These are phyloP conservation scores for Neelides sp. DNA, from an alignment of 1,140 invertebrate genomes.

Conservation along the genomic window DNA sequence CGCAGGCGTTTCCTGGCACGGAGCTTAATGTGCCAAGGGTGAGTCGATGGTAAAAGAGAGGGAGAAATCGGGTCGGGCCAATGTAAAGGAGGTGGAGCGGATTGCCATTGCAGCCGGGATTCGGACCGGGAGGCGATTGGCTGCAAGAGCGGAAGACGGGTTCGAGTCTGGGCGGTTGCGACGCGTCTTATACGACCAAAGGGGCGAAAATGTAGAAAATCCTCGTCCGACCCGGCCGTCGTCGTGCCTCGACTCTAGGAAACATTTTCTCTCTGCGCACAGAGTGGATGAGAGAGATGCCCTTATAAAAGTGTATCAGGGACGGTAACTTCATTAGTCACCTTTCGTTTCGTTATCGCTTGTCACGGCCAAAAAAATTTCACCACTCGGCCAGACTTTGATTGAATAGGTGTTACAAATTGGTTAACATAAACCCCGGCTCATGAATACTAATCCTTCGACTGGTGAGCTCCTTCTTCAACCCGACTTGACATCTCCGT, in stretches of 20 bases:
- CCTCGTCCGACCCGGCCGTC: not conserved
- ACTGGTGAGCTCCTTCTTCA: no score
- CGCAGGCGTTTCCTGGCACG: no score
- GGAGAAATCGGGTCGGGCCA: no score
- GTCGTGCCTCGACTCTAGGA: not conserved
- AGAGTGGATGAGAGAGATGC: constrained; percentile 3
- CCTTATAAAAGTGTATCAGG: constrained; percentile 34
- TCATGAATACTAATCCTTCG: constrained; percentile 29
- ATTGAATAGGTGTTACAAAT: constrained; percentile 32
- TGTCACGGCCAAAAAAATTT: constrained; percentile 31
- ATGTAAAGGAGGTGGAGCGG: constrained; percentile 9
- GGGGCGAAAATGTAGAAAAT: not conserved
- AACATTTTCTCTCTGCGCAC: not conserved
- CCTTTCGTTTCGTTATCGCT: constrained; percentile 36
- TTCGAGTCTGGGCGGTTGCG: constrained; percentile 15
- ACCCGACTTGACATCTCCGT: no score
- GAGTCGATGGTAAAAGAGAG: no score
- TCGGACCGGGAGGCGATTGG: not conserved
- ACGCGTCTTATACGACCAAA: constrained; percentile 3
- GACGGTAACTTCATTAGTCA: constrained; percentile 36
- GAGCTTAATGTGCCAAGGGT: no score
- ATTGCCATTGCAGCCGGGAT: constrained; percentile 10
- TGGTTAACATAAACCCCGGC: constrained; percentile 30
- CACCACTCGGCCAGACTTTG: constrained; percentile 27
- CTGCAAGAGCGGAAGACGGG: constrained; percentile 21